phyloP scores from a whole-genome alignment of 2,797 vertebrate species.

The Macroramphosus scolopax region DNA sequence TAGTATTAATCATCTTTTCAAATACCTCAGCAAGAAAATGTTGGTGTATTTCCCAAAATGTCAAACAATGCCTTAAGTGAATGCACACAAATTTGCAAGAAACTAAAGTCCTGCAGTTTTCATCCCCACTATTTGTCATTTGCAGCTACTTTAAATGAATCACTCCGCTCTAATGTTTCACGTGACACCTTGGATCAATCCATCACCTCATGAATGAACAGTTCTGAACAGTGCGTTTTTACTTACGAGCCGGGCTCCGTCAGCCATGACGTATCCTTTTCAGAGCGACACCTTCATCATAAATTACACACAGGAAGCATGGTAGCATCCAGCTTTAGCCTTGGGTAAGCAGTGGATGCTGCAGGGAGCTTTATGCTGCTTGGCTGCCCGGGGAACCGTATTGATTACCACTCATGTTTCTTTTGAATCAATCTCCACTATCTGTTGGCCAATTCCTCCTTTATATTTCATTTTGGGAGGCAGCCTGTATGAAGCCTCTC shows the following conservation, averaged over 20 bases:
- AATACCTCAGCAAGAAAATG: no score
- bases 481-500: constrained; percentile 14
- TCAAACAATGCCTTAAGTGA: no score
- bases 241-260: constrained; percentile 45
- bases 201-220: constrained; percentile 35
- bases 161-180: constrained; percentile 33
- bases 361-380: constrained; percentile 40
- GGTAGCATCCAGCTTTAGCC: constrained; percentile 49
- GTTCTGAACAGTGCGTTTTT: constrained; percentile 48
- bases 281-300: constrained; percentile 64
- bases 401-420: constrained; percentile 74
- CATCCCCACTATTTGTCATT: constrained; percentile 37
- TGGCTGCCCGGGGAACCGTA: constrained; percentile 61
- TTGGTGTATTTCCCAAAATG: no score
- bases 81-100: constrained; percentile 12
- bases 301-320: constrained; percentile 56
- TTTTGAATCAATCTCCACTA: constrained; percentile 76
- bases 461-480: constrained; percentile 67
- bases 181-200: constrained; percentile 43
- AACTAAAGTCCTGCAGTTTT: constrained; percentile 16
- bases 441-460: constrained; percentile 66
- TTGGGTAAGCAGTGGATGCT: constrained; percentile 46
- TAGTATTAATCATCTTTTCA: no score
- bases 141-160: constrained; percentile 35
- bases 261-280: constrained; percentile 54